Percentiles rank a stretch among this genome's conserved stretches.
phyloP scores from a whole-genome alignment of 2,113 vertebrate genomes.

The Thunnus maccoyii region DNA sequence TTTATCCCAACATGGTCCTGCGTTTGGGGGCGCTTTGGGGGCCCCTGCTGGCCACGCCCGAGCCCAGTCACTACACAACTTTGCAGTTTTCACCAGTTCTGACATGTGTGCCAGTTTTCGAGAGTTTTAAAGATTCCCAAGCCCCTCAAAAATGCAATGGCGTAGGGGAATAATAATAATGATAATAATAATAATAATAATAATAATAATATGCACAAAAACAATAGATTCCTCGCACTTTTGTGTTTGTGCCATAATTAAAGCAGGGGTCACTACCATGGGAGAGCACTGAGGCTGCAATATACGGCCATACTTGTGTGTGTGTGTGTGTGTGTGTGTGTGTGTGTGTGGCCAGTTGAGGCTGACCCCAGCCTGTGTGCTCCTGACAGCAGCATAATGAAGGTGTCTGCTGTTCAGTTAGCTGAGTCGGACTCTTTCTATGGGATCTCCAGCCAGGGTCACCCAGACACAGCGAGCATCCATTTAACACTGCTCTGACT shows the following conservation, averaged over 20 bases:
- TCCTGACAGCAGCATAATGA: slow-evolving; percentile 61
- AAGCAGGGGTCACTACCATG: not conserved
- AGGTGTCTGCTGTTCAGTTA: slow-evolving; percentile 62
- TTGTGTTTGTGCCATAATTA: not conserved
- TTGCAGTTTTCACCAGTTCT: too few species aligned
- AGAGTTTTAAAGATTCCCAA: too few species aligned
- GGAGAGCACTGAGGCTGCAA: not conserved
- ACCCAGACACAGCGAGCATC: slow-evolving; percentile 16
- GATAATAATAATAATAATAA: too few species aligned
- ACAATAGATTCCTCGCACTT: too few species aligned
- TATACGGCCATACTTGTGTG: not conserved
- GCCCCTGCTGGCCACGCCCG: too few species aligned
- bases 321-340: slow-evolving; percentile 1
- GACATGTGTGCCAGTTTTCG: too few species aligned
- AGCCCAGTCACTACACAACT: too few species aligned
- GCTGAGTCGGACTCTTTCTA: slow-evolving; percentile 57
- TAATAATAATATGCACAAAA: too few species aligned
- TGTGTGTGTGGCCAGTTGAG: not conserved
- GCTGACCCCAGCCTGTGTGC: slow-evolving; percentile 26
- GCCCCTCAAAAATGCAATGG: too few species aligned
- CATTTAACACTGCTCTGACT: slow-evolving; percentile 42
- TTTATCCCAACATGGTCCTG: too few species aligned
- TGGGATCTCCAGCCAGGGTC: slow-evolving; percentile 36
- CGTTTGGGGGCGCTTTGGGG: too few species aligned
- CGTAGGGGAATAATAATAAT: too few species aligned